A percentile compares a stretch with the other conserved stretches of the same genome.
phyloP scores from a whole-genome alignment of 92 coral and sea anemone genomes.

The Hydrozoanthus gracilis region DNA sequence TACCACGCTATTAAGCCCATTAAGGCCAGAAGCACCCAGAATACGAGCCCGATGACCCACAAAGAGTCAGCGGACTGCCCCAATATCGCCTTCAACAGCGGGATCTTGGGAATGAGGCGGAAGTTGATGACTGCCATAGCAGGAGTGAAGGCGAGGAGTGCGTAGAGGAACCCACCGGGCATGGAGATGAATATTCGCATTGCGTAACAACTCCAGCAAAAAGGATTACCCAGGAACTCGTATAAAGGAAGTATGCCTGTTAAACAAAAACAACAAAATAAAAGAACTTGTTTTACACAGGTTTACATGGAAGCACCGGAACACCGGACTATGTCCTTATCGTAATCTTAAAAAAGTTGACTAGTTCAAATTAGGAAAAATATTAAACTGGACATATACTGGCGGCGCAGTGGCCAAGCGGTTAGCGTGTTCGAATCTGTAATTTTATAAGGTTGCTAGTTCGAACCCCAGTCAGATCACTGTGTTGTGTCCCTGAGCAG shows the following conservation, averaged over 20 bases:
- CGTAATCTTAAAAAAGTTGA: no score
- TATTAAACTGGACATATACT: no score
- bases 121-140: constrained; percentile 82
- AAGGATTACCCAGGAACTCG: constrained; percentile 89
- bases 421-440: no score
- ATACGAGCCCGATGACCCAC: constrained; percentile 79
- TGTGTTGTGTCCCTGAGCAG: no score
- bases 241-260: constrained; percentile 84
- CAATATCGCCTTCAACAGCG: constrained; percentile 55
- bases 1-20: constrained; percentile 57
- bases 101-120: constrained; percentile 69
- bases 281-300: background rate
- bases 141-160: constrained; percentile 73
- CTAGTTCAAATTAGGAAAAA: no score
- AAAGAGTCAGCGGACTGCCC: constrained; percentile 75
- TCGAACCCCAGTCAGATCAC: no score
- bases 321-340: no score
- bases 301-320: background rate
- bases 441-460: no score
- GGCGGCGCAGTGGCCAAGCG: no score
- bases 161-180: constrained; percentile 74
- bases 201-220: constrained; percentile 91
- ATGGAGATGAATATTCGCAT: constrained; percentile 70
- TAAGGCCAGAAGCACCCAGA: constrained; percentile 69
- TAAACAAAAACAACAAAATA: background rate